Base-by-base conservation (phyloP, 2,888 invertebrate genomes). In the Megastigmus dorsalis region DNA sequence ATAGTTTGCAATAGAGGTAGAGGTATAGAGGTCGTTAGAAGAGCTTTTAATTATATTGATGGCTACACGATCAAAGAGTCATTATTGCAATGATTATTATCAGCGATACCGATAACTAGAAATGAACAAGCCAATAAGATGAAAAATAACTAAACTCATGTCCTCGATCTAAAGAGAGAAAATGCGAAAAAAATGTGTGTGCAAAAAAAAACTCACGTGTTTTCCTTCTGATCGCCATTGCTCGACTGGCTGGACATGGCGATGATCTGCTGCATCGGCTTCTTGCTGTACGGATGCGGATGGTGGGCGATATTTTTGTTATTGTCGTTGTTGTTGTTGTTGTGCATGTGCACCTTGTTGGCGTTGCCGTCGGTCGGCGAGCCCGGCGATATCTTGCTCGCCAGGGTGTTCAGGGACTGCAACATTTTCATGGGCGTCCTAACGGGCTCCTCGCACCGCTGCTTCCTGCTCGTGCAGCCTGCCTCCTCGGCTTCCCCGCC, bases 341-440 rank as follows among this genome's bases (percentile, higher is more conserved):
- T 88, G 84, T 90, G 90, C 77, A 90, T 89, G 83, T 90, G 90
- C 86, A 91, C 91, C 84, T 93, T 90, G 89, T 93, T 93, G 77
- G 93, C 93, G 89, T 93, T 93, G 79, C 92, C 90, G 88, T 93
- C 93, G 76, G 88, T 85, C 65, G 89, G 89, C 75, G 89, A 89
- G 89, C 94, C 94, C 87, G 95, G 95, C 89, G 95, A 95, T 89
- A 95, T 93, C 90, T 96, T 96, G 88, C 95, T 95, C 90, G 95
- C 95, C 90, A 96, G 91, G 89, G 94, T 93, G 91, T 95, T 95
- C 89, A 96, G 90, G 83, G 95, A 94, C 89, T 95, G 94, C 89
- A 96, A 92, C 95, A 95, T 95, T 88, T 89, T 90, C 89, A 88
- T 88, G 78, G 85, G 86, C 67, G 78, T 80, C 74, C 85, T 83